Conservation (phyloP, 2,113 vertebrate species). For the Thamnophis sirtalis region DNA sequence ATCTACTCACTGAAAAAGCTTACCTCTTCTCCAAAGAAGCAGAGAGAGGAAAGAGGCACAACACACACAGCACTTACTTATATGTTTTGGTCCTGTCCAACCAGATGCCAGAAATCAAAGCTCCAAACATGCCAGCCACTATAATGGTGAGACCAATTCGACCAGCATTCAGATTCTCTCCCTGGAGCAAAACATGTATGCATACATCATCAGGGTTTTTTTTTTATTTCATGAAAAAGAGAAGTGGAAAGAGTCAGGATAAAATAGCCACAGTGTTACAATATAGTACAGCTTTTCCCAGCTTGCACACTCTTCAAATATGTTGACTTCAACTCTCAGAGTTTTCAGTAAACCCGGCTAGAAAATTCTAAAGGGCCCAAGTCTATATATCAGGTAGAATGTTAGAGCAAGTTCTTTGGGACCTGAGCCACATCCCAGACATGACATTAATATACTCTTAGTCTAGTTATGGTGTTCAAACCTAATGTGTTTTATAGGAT, state of each 20-base stretch:
- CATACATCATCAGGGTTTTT: not conserved
- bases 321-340: not conserved
- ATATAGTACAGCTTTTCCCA: not conserved
- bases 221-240: not conserved
- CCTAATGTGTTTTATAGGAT: not conserved
- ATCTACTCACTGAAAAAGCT: not conserved
- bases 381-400: no score
- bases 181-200: constrained; percentile 68
- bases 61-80: constrained; percentile 79
- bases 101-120: constrained; percentile 91
- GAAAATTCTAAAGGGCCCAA: not conserved
- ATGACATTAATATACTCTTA: not conserved
- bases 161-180: constrained; percentile 92
- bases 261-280: not conserved
- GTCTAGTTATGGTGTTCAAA: not conserved
- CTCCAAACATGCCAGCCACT: constrained; percentile 86
- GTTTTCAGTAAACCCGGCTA: not conserved
- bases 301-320: not conserved
- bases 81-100: constrained; percentile 94
- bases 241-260: not conserved
- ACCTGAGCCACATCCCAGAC: not conserved
- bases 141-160: constrained; percentile 93
- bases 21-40: not conserved
- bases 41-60: constrained; percentile 15
- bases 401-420: not conserved